phyloP scores from a whole-genome alignment of 2,888 invertebrate genomes.

The Rhamphomyia laevipes region DNA sequence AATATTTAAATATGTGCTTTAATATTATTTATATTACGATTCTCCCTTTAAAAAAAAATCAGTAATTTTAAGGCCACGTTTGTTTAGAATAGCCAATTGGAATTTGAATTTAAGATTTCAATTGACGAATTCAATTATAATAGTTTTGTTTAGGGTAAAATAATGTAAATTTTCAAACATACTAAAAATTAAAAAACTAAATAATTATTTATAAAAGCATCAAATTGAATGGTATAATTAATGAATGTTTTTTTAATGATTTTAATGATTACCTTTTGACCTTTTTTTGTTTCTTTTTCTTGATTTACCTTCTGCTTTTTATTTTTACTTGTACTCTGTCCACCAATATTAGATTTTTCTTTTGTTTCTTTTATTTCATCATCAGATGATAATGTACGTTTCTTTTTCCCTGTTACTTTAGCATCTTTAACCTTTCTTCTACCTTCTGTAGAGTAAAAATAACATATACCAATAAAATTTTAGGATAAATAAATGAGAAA shows the following conservation, averaged over 20 bases:
- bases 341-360: constrained; percentile 13
- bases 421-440: constrained; percentile 59
- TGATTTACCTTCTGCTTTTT: constrained; percentile 41
- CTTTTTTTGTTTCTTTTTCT: constrained; percentile 38
- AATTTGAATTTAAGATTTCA: too few species aligned
- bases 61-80: too few species aligned
- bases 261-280: constrained; percentile 37
- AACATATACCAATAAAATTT: constrained; percentile 3
- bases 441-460: constrained; percentile 41
- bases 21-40: too few species aligned
- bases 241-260: constrained; percentile 13
- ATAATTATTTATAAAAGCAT: too few species aligned
- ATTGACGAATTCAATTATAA: too few species aligned
- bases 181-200: too few species aligned
- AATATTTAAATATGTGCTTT: too few species aligned
- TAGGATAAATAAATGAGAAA: background rate
- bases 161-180: too few species aligned
- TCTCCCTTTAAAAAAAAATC: too few species aligned
- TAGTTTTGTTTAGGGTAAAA: too few species aligned
- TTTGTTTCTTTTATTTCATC: constrained; percentile 22
- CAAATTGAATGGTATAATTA: background rate
- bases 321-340: constrained; percentile 35
- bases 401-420: constrained; percentile 45
- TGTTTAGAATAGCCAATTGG: too few species aligned
- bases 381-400: constrained; percentile 40